Conservation (phyloP, 2,113 vertebrate genomes). For the Callaeas wilsoni region DNA sequence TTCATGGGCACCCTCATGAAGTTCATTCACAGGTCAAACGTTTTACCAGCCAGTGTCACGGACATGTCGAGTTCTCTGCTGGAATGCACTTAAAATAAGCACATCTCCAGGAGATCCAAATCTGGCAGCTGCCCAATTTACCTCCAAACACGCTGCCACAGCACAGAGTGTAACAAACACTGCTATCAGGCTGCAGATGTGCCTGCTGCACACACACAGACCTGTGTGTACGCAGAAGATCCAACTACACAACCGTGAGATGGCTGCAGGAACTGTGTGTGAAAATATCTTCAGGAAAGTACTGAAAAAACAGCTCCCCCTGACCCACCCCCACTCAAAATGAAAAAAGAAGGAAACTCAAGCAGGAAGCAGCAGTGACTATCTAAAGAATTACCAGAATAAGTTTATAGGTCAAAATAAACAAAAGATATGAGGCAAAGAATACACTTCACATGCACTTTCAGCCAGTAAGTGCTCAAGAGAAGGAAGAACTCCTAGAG, state of each 20-base stretch:
- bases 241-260: background rate
- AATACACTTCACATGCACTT: background rate
- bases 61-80: background rate
- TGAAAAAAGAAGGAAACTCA: background rate
- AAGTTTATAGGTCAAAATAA: background rate
- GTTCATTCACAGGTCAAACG: background rate
- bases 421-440: background rate
- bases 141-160: background rate
- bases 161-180: background rate
- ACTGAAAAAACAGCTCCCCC: background rate
- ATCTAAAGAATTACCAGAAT: background rate
- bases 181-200: background rate
- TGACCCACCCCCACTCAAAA: background rate
- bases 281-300: background rate
- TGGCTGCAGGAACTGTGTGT: background rate
- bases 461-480: background rate
- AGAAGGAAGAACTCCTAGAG: background rate
- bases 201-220: background rate
- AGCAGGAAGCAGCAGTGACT: background rate
- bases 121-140: background rate
- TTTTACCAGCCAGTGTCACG: background rate
- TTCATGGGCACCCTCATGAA: background rate
- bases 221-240: background rate
- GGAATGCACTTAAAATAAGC: background rate
- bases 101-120: background rate